Evolutionary conservation across 2,888 invertebrate genomes (phyloP), one percentile per base, ranked within the genome.

Genomic region (Eudemis profundana): DNA sequence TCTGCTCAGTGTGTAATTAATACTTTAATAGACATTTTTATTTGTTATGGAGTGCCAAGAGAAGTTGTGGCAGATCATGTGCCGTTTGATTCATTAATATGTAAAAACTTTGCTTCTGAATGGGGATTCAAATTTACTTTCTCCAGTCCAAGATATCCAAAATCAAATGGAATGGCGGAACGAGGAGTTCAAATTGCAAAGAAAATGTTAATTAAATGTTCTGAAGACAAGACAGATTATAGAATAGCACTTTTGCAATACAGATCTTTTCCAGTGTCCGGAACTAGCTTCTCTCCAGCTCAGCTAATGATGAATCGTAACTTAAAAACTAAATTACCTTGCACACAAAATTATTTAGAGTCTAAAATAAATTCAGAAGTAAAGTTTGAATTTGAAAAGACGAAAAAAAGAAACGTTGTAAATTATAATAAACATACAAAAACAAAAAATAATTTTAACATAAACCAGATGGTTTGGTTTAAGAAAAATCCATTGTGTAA

Each of bases 1-100:
- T 27, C 27, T 4, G 27, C 27, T 1, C 27, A 27, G 27, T 5
- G 27, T 1, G 7, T 27, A 27, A 27, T 27, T 5, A 27, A 27
- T 7, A 7, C 27, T 27, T 27, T 50, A 66, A 62, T 38, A 14
- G 66, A 69, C 12, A 27, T 69, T 27, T 66, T 71, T 60, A 50
- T 49, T 70, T 64, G 72, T 27, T 27, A 5, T 27, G 27, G 71
- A 10, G 51, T 69, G 10, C 73, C 73, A 36, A 40, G 15, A 5
- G 61, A 50, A 5, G 44, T 71, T 12, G 54, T 69, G 1, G 15
- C 60, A 38, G 51, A 64, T 49, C 63, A 64, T 57, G 57, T 64
- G 14, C 63, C 63, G 17, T 64, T 64, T 49, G 63, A 64, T 27
- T 64, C 56, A 10, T 19, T 12, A 21, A 12, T 46, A 27, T 64